Conservation (phyloP, 2,113 vertebrate genomes). For the Clinocottus analis region DNA sequence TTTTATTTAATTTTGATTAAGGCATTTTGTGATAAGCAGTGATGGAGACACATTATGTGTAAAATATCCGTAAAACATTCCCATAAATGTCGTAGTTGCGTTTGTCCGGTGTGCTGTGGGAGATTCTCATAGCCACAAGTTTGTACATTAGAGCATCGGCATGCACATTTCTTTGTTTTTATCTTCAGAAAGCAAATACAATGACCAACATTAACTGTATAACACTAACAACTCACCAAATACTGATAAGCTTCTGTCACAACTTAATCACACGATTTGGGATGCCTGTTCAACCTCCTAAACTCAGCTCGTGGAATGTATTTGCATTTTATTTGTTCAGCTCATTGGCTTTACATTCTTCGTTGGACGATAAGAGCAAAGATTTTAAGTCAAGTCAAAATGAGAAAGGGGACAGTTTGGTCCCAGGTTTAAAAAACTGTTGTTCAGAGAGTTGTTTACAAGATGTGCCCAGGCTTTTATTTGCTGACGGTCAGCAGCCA, state of each 20-base stretch:
- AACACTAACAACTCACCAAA: constrained; percentile 24
- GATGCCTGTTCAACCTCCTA: neutral
- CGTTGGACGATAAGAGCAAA: constrained; percentile 8
- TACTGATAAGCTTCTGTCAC: neutral
- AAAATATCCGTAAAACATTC: constrained; percentile 44
- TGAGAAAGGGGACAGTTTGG: constrained; percentile 18
- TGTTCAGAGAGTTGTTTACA: constrained; percentile 42
- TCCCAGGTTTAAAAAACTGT: constrained; percentile 14
- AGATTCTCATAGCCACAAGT: constrained; percentile 9
- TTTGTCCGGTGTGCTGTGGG: neutral
- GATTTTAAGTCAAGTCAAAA: neutral
- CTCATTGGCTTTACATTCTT: neutral
- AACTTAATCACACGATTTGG: neutral
- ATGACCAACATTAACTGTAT: constrained; percentile 2
- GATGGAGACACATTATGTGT: neutral
- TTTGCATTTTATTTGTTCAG: neutral
- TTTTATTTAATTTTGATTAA: constrained; percentile 3
- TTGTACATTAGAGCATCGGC: constrained; percentile 4
- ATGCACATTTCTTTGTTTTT: constrained; percentile 34
- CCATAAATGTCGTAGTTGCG: constrained; percentile 21
- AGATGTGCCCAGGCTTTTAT: constrained; percentile 36
- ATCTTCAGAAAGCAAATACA: constrained; percentile 32
- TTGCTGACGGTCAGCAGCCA: constrained; percentile 46
- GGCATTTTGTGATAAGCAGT: constrained; percentile 3
- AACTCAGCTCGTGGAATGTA: neutral